phyloP scores from a whole-genome alignment of 2,797 vertebrate genomes.

The Pelodytes ibericus region DNA sequence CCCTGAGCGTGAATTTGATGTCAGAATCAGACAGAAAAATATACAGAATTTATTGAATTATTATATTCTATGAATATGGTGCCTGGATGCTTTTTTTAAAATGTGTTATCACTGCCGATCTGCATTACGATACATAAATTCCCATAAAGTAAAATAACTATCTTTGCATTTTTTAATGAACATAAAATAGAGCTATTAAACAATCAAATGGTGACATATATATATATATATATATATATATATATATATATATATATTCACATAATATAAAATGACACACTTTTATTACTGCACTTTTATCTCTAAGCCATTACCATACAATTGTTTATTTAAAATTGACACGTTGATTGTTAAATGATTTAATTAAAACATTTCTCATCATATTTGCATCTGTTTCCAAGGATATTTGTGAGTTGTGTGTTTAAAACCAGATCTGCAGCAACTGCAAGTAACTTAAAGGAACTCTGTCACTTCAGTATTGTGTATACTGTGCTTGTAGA shows the following conservation, averaged over 20 bases:
- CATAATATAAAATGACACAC: constrained; percentile 18
- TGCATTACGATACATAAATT: neutral
- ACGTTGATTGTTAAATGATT: constrained; percentile 32
- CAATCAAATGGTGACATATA: constrained; percentile 20
- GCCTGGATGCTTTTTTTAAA: neutral
- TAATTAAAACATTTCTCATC: constrained; percentile 4
- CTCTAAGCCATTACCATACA: constrained; percentile 30
- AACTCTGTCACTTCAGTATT: too few relatives aligned
- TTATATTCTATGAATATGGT: neutral
- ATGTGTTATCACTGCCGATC: neutral
- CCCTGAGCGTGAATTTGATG: too few relatives aligned
- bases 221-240: constrained; percentile 16
- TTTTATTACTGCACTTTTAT: constrained; percentile 25
- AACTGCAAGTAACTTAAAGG: neutral
- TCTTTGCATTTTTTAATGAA: constrained; percentile 10
- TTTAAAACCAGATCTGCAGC: neutral
- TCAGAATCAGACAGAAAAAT: too few relatives aligned
- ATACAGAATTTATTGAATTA: too few relatives aligned
- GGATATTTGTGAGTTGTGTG: neutral
- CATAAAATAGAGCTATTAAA: constrained; percentile 37
- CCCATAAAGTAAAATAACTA: neutral
- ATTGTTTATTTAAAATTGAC: constrained; percentile 19
- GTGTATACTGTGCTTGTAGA: too few relatives aligned
- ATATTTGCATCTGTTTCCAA: neutral
- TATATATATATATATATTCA: constrained; percentile 16